Evolutionary conservation across 2,113 vertebrate species (phyloP).

Genomic region (Empidonax traillii): DNA sequence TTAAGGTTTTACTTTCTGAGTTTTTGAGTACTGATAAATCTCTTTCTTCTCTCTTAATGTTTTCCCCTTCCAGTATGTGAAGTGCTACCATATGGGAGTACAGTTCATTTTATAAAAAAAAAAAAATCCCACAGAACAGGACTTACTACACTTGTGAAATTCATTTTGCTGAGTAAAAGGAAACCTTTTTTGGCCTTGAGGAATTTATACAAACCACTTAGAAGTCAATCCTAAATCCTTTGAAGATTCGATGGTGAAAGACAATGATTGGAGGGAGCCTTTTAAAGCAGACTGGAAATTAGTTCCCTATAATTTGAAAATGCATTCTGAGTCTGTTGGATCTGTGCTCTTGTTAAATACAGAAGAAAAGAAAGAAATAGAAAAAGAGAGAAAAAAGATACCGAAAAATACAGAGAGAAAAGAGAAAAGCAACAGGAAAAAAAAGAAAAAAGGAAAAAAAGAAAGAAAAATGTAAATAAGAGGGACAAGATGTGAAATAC

Average conservation of each 20-base stretch:
- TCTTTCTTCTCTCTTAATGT: background rate
- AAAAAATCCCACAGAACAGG: background rate
- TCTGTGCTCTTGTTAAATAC: background rate
- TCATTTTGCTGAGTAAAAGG: background rate
- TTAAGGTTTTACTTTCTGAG: background rate
- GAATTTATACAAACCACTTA: slow-evolving; percentile 23
- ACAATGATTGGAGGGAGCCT: background rate
- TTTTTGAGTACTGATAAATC: background rate
- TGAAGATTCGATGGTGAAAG: slow-evolving; percentile 38
- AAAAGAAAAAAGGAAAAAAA: background rate
- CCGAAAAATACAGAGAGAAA: background rate
- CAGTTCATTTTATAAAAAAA: background rate
- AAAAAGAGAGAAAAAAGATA: background rate
- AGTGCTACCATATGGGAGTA: background rate
- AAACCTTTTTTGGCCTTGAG: background rate
- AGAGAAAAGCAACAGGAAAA: background rate
- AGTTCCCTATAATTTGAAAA: slow-evolving; percentile 15
- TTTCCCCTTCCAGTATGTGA: background rate
- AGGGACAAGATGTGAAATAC: too few species aligned
- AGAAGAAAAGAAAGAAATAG: background rate
- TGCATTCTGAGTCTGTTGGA: background rate
- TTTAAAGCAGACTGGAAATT: slow-evolving; percentile 27
- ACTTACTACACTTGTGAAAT: slow-evolving; percentile 1
- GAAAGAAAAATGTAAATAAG: background rate
- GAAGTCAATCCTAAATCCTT: slow-evolving; percentile 6